Percentiles rank a stretch among this genome's conserved stretches.
phyloP scores from a whole-genome alignment of 2,888 invertebrate species.

The Stenolophus ochropezus region DNA sequence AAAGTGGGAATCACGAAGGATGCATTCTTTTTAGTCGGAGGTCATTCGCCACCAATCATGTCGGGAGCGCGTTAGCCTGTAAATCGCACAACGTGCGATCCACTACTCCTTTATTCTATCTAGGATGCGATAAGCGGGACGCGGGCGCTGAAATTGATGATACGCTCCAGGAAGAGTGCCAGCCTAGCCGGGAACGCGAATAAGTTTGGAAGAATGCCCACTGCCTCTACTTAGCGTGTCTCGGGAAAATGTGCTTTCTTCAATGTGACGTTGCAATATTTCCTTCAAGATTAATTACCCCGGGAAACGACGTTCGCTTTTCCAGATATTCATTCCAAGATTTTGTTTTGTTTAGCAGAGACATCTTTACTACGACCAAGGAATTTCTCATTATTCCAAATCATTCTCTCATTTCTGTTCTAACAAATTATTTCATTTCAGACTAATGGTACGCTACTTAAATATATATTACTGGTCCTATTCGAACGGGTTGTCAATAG shows the following conservation, averaged over 20 bases:
- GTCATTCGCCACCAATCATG: slow-evolving; percentile 41
- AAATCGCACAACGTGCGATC: slow-evolving; percentile 34
- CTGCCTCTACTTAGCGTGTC: slow-evolving; percentile 51
- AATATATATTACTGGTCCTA: too few species aligned
- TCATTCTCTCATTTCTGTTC: background rate
- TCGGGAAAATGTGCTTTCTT: slow-evolving; percentile 44
- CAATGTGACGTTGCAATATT: slow-evolving; percentile 48
- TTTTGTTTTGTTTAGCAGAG: slow-evolving; percentile 23
- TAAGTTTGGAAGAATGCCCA: slow-evolving; percentile 53
- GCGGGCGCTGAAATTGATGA: background rate
- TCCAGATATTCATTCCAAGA: slow-evolving; percentile 13
- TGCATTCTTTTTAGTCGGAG: slow-evolving; percentile 21
- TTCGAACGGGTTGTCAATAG: too few species aligned
- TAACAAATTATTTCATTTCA: too few species aligned
- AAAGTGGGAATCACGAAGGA: slow-evolving; percentile 4
- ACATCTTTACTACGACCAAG: slow-evolving; percentile 1
- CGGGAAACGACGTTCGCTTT: slow-evolving; percentile 13
- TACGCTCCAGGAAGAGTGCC: slow-evolving; percentile 53
- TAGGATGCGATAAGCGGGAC: slow-evolving; percentile 30
- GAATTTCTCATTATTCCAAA: slow-evolving; percentile 22
- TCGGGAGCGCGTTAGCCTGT: slow-evolving; percentile 10
- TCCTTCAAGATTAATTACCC: slow-evolving; percentile 44
- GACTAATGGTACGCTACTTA: too few species aligned
- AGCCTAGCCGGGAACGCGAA: slow-evolving; percentile 23
- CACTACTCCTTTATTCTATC: slow-evolving; percentile 44